phyloP scores from a whole-genome alignment of 2,888 invertebrate genomes.

The Cylloceria caligata region DNA sequence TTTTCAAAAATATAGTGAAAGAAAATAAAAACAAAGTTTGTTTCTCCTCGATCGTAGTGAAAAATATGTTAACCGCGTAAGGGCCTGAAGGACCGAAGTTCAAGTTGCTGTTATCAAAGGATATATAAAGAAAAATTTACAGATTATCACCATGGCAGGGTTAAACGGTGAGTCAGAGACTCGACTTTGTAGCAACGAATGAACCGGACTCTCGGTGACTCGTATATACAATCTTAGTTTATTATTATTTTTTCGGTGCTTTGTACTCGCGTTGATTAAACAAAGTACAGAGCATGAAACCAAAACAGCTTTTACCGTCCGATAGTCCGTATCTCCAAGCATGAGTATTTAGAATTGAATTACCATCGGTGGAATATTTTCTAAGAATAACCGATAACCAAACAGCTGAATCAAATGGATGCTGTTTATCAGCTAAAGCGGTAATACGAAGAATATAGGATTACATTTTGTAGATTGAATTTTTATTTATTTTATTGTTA shows the following conservation, averaged over 20 bases:
- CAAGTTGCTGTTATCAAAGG: neutral
- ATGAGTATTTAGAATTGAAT: too few species aligned
- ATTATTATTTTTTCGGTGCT: neutral
- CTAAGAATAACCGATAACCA: too few species aligned
- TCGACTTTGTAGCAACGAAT: neutral
- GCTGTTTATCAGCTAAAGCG: too few species aligned
- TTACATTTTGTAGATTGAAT: neutral
- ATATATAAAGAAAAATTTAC: conserved; percentile 5
- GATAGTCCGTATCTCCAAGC: too few species aligned
- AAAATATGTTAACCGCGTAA: neutral
- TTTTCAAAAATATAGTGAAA: neutral
- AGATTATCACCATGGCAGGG: neutral
- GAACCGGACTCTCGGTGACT: neutral
- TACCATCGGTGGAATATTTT: too few species aligned
- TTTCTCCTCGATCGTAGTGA: neutral
- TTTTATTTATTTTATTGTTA: neutral
- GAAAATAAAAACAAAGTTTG: neutral
- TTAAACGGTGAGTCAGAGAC: conserved; percentile 25
- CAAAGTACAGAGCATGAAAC: neutral
- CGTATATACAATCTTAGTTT: neutral
- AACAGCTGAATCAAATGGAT: too few species aligned
- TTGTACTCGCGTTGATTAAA: conserved; percentile 17
- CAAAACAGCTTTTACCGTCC: neutral
- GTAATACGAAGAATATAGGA: too few species aligned
- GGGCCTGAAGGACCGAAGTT: neutral